Conservation (phyloP, 2,888 invertebrate species). For the Hesperia comma region DNA sequence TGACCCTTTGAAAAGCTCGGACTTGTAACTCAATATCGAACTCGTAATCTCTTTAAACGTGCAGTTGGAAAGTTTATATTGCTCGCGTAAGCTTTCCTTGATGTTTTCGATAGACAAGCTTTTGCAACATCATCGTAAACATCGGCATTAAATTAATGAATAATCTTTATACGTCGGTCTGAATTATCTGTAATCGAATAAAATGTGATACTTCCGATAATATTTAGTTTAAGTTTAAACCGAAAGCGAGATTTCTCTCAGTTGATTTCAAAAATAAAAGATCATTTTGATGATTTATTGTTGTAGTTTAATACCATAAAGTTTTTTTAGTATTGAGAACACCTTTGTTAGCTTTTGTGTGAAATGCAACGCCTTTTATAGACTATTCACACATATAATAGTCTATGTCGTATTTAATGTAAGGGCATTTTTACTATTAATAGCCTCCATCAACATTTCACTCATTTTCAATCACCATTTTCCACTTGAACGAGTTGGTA, state of each 20-base stretch:
- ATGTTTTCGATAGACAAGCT: constrained; percentile 28
- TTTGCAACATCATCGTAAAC: constrained; percentile 30
- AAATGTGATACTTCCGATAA: constrained; percentile 12
- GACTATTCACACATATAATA: not conserved
- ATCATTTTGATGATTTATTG: not conserved
- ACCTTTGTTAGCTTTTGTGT: not conserved
- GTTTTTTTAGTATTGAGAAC: not conserved
- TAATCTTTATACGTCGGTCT: not conserved
- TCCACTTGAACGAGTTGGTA: constrained; percentile 15
- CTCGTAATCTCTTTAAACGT: constrained; percentile 31
- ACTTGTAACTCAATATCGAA: constrained; percentile 33
- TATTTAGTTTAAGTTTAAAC: not conserved
- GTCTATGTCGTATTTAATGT: not conserved
- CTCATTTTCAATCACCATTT: constrained; percentile 5
- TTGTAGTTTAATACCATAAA: not conserved
- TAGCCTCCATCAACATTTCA: too few species aligned
- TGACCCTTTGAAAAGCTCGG: constrained; percentile 22
- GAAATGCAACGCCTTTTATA: too few species aligned
- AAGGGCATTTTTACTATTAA: not conserved
- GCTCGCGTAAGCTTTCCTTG: constrained; percentile 26
- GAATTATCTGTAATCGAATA: constrained; percentile 18
- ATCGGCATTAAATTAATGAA: constrained; percentile 28
- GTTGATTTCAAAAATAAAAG: not conserved
- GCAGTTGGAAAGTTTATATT: constrained; percentile 32
- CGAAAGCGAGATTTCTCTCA: too few species aligned